Conservation (phyloP, 2,888 invertebrate genomes). For the Chalcosyrphus nemorum region DNA sequence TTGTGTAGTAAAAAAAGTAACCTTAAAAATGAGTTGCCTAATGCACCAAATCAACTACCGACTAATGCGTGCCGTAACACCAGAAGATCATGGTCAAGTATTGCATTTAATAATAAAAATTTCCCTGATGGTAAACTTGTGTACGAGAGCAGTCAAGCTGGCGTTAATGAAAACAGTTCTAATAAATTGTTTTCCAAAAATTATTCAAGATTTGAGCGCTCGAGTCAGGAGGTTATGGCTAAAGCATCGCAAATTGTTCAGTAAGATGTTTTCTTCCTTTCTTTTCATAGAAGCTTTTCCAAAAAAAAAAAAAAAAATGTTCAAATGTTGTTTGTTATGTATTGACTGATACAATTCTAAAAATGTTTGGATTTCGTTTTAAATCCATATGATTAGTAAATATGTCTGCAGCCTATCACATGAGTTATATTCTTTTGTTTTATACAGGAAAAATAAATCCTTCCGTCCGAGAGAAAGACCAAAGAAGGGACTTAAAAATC, state of each 20-base stretch:
- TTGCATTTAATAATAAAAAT: conserved; percentile 77
- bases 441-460: conserved; percentile 93
- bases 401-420: background rate
- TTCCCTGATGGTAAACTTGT: conserved; percentile 76
- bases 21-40: conserved; percentile 73
- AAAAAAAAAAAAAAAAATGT: conserved; percentile 29
- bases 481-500: conserved; percentile 93
- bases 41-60: conserved; percentile 65
- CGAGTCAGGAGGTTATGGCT: conserved; percentile 88
- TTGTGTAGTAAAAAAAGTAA: conserved; percentile 74
- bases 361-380: conserved; percentile 24
- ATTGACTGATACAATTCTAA: conserved; percentile 47
- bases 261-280: conserved; percentile 84
- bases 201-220: conserved; percentile 75
- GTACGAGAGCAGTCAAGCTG: conserved; percentile 75
- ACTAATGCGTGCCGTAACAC: conserved; percentile 73
- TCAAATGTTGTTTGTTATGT: conserved; percentile 62
- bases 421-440: conserved; percentile 62
- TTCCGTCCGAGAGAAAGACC: conserved; percentile 93
- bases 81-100: conserved; percentile 76
- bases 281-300: conserved; percentile 68
- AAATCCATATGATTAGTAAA: background rate
- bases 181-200: conserved; percentile 74
- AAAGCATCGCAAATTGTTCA: conserved; percentile 93
- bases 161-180: conserved; percentile 75